phyloP scores from a whole-genome alignment of 92 coral and sea anemone genomes.

The Siderastrea siderea region DNA sequence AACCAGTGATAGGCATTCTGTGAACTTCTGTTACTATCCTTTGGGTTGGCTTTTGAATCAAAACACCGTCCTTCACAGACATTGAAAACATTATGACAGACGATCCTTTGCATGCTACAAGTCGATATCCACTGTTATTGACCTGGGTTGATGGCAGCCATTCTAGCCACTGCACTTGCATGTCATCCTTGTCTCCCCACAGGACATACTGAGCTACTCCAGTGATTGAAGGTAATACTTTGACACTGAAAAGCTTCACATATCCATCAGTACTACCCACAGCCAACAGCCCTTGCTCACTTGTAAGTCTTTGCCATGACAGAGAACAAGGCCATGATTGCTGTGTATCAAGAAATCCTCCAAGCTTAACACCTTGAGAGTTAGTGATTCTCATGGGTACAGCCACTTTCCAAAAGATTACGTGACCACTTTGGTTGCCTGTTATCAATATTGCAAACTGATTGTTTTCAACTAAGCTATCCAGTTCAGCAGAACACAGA shows the following conservation, averaged over 20 bases:
- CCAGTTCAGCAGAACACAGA: neutral
- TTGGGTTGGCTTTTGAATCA: slow-evolving; percentile 45
- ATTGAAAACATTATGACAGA: slow-evolving; percentile 51
- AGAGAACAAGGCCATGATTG: slow-evolving; percentile 35
- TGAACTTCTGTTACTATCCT: slow-evolving; percentile 64
- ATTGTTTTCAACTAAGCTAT: neutral
- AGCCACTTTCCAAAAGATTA: slow-evolving; percentile 76
- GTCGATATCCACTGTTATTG: neutral
- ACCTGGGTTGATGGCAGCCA: slow-evolving; percentile 9
- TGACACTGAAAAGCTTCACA: slow-evolving; percentile 53
- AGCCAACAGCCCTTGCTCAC: slow-evolving; percentile 45
- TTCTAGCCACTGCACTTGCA: slow-evolving; percentile 26
- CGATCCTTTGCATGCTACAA: slow-evolving; percentile 65
- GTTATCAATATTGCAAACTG: slow-evolving; percentile 68
- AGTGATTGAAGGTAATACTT: slow-evolving; percentile 31
- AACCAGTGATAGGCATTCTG: slow-evolving; percentile 70
- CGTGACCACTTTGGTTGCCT: slow-evolving; percentile 69
- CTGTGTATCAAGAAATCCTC: slow-evolving; percentile 17
- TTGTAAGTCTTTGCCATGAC: slow-evolving; percentile 12
- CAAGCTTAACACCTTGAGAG: slow-evolving; percentile 6
- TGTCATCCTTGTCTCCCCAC: slow-evolving; percentile 51
- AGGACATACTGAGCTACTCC: slow-evolving; percentile 44
- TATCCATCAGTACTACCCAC: slow-evolving; percentile 61
- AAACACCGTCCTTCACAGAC: slow-evolving; percentile 21
- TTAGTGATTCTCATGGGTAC: slow-evolving; percentile 33